Conservation (phyloP, 2,888 invertebrate genomes). For the Agrotis segetum region DNA sequence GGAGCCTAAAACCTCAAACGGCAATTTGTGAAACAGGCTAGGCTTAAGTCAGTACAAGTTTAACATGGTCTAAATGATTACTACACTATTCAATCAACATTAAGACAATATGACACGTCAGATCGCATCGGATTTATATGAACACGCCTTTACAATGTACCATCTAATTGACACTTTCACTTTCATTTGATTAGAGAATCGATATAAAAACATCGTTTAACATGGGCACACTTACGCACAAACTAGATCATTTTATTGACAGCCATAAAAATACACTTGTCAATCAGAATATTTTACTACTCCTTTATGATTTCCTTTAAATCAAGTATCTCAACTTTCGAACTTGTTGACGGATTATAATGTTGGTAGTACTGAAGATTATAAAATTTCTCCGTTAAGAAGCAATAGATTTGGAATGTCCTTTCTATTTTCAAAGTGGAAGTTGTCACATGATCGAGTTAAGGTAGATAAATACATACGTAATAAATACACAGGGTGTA, state of each 20-base stretch:
- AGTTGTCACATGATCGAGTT: slow-evolving; percentile 15
- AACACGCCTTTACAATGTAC: background rate
- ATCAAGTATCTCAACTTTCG: slow-evolving; percentile 46
- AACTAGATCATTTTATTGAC: slow-evolving; percentile 15
- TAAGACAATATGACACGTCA: no score
- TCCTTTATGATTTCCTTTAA: slow-evolving; percentile 25
- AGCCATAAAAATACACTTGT: background rate
- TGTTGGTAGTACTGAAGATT: slow-evolving; percentile 32
- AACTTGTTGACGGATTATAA: slow-evolving; percentile 37
- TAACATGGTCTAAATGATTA: no score
- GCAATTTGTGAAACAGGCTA: no score
- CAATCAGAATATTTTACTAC: slow-evolving; percentile 15
- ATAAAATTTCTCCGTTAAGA: slow-evolving; percentile 44
- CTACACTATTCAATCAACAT: no score
- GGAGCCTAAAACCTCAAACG: no score
- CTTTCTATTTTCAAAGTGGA: slow-evolving; percentile 49
- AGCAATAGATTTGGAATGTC: slow-evolving; percentile 27
- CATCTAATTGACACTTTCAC: slow-evolving; percentile 1
- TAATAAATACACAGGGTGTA: background rate
- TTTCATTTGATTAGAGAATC: background rate
- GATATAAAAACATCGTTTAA: background rate
- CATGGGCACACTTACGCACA: background rate
- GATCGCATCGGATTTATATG: background rate
- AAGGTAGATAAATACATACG: slow-evolving; percentile 16
- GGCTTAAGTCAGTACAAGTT: no score